Evolutionary conservation across 2,888 invertebrate genomes (phyloP).

Genomic region (Ommatoiulus sabulosus): DNA sequence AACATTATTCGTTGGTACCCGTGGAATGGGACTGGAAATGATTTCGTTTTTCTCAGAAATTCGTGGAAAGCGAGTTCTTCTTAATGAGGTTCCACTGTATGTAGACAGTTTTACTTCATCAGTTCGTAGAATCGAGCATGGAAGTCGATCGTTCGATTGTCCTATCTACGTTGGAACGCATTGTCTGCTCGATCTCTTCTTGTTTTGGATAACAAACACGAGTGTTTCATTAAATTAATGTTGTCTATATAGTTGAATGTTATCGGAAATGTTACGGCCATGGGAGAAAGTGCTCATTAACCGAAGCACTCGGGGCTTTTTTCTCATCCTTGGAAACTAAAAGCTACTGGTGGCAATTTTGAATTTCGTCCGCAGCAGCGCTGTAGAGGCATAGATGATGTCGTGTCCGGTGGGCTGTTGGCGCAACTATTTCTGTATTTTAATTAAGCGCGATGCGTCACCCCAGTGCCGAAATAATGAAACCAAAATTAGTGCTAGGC

Average conservation of each 20-base stretch:
- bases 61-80: too few species aligned
- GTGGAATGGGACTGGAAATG: too few species aligned
- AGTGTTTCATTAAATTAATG: slow-evolving; percentile 26
- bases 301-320: not conserved
- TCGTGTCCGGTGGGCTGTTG: not conserved
- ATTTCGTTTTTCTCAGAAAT: too few species aligned
- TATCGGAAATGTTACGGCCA: not conserved
- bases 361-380: not conserved
- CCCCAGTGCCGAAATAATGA: not conserved
- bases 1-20: too few species aligned
- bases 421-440: not conserved
- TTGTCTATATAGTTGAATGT: not conserved
- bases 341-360: slow-evolving; percentile 14
- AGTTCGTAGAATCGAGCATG: too few species aligned
- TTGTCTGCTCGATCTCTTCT: too few species aligned
- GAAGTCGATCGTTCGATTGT: not conserved
- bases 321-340: not conserved
- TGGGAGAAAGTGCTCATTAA: not conserved
- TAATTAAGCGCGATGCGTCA: not conserved
- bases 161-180: too few species aligned
- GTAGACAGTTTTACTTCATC: too few species aligned
- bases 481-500: not conserved
- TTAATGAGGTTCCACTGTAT: too few species aligned
- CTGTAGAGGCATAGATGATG: not conserved
- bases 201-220: not conserved